These are phyloP conservation scores for Enteromius anoplus DNA, from an alignment of 2,797 vertebrate species.

Conservation along the genomic window DNA sequence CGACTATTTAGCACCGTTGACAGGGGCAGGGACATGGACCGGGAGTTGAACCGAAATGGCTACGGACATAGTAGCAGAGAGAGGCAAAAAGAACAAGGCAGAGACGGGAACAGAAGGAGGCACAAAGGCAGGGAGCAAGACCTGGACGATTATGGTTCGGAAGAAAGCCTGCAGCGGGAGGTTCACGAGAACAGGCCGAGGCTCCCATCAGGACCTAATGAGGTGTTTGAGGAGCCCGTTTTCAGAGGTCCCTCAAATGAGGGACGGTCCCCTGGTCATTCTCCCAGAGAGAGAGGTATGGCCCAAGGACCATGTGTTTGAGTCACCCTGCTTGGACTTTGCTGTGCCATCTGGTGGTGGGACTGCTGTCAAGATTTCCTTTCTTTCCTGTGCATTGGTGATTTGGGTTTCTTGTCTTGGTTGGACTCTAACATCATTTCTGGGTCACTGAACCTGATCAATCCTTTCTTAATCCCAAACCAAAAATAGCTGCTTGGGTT, in stretches of 20 bases:
- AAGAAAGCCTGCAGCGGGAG: conserved; percentile 65
- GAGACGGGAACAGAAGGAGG: conserved; percentile 54
- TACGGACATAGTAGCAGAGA: conserved; percentile 56
- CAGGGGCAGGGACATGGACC: conserved; percentile 43
- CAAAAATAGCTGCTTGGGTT: not conserved
- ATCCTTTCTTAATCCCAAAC: not conserved
- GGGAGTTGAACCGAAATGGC: conserved; percentile 55
- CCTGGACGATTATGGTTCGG: conserved; percentile 57
- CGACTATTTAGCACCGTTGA: not conserved
- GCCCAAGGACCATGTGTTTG: conserved; percentile 41
- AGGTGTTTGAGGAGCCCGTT: conserved; percentile 69
- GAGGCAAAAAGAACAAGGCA: conserved; percentile 44
- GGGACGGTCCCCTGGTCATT: conserved; percentile 38
- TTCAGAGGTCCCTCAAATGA: conserved; percentile 52
- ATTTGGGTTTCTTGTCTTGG: not conserved
- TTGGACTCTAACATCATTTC: not conserved
- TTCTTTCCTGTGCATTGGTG: not conserved
- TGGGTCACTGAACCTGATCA: not conserved
- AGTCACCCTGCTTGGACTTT: conserved; percentile 42
- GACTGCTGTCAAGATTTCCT: conserved; percentile 51
- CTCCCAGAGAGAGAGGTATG: conserved; percentile 65
- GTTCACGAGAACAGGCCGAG: conserved; percentile 59
- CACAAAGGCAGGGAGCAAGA: conserved; percentile 57
- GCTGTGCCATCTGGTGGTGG: conserved; percentile 69
- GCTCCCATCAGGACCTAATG: conserved; percentile 62